Conservation (phyloP, 2,888 invertebrate genomes). For the Ophion ellenae region DNA sequence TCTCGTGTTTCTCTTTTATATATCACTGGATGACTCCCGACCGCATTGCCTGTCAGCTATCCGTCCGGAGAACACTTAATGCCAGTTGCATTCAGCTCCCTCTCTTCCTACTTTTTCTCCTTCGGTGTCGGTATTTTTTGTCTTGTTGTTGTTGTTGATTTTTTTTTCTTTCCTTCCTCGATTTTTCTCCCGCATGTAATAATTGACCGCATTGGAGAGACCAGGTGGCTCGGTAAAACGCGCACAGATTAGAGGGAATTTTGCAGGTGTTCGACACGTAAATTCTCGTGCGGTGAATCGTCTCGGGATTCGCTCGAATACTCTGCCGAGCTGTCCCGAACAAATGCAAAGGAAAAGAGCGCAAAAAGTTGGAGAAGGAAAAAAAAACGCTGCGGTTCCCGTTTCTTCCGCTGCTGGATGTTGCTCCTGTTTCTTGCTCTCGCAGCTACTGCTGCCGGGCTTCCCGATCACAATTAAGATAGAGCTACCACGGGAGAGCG, state of each 20-base stretch:
- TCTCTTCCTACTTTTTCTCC: slow-evolving; percentile 10
- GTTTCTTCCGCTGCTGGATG: slow-evolving; percentile 58
- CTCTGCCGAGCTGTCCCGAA: slow-evolving; percentile 40
- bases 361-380: slow-evolving; percentile 43
- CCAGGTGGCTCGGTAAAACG: slow-evolving; percentile 55
- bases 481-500: slow-evolving; percentile 58
- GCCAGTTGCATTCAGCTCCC: slow-evolving; percentile 13
- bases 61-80: slow-evolving; percentile 38
- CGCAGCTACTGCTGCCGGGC: slow-evolving; percentile 59
- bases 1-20: slow-evolving; percentile 52
- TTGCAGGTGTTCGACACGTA: slow-evolving; percentile 60
- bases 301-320: slow-evolving; percentile 38
- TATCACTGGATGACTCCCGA: slow-evolving; percentile 32
- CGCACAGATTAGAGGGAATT: slow-evolving; percentile 57
- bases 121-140: slow-evolving; percentile 6
- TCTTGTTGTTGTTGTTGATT: not conserved
- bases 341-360: slow-evolving; percentile 43
- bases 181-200: slow-evolving; percentile 31
- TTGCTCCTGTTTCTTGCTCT: slow-evolving; percentile 63
- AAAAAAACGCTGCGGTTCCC: slow-evolving; percentile 70
- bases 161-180: not conserved
- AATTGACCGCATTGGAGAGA: slow-evolving; percentile 47
- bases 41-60: slow-evolving; percentile 42
- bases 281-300: slow-evolving; percentile 50
- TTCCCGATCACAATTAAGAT: slow-evolving; percentile 70